Conservation (phyloP, 2,797 vertebrate genomes). For the Melanogrammus aeglefinus region DNA sequence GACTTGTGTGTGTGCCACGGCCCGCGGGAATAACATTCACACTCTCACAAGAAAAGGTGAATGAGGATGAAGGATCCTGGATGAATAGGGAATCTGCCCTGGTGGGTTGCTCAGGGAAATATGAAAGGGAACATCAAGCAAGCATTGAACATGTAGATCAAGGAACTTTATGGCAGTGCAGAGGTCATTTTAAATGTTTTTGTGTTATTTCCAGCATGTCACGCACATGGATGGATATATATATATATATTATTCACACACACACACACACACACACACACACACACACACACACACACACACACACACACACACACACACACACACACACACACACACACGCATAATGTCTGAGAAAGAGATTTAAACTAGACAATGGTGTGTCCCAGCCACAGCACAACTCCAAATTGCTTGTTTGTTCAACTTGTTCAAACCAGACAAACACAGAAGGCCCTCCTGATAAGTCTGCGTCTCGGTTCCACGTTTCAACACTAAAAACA, state of each 20-base stretch:
- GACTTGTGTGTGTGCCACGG: not conserved
- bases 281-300: too few relatives aligned
- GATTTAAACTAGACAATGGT: too few relatives aligned
- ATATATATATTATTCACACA: too few relatives aligned
- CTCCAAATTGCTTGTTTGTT: too few relatives aligned
- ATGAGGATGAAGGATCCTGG: not conserved
- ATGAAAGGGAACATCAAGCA: conserved; percentile 4
- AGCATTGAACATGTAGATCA: not conserved
- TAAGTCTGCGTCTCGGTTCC: too few relatives aligned
- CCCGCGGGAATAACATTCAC: not conserved
- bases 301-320: too few relatives aligned
- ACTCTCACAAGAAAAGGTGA: not conserved
- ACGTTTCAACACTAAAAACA: too few relatives aligned
- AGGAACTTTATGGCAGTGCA: not conserved
- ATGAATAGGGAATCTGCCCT: conserved; percentile 25
- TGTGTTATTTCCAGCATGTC: not conserved
- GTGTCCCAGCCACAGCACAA: too few relatives aligned
- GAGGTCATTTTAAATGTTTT: not conserved
- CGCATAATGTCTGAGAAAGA: too few relatives aligned
- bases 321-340: too few relatives aligned
- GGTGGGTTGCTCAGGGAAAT: conserved; percentile 4
- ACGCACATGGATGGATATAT: not conserved
- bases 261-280: too few relatives aligned
- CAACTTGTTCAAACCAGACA: not conserved
- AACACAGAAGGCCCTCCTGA: too few relatives aligned